A percentile compares a stretch with the other conserved stretches of the same genome.
Evolutionary conservation across 2,888 invertebrate species (phyloP).

Genomic region (Acanthosepion pharaonis): DNA sequence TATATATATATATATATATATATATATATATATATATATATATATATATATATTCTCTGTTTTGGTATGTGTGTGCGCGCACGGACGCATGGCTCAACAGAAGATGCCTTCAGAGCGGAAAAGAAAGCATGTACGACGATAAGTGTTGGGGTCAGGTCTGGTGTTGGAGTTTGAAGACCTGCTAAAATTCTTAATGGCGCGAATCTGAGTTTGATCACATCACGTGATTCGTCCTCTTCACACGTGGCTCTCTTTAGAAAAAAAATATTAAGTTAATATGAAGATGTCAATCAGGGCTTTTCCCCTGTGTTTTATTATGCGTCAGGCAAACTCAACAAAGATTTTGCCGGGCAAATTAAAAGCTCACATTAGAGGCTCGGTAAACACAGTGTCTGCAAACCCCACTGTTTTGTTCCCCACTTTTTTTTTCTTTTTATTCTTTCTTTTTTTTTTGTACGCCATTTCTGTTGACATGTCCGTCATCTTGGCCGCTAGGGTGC

Average conservation of each 20-base stretch:
- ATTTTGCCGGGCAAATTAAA: neutral
- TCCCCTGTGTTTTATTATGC: neutral
- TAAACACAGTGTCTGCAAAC: neutral
- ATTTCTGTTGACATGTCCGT: neutral
- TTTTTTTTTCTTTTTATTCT: neutral
- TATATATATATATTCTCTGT: no score
- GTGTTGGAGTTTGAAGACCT: neutral
- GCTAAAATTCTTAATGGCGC: neutral
- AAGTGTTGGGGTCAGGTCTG: no score
- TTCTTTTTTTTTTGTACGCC: neutral
- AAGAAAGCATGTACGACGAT: no score
- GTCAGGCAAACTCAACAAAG: neutral
- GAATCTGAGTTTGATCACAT: neutral
- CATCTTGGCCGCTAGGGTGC: neutral
- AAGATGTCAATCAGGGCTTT: neutral
- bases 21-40: no score
- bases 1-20: no score
- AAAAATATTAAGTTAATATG: neutral
- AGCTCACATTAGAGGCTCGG: slow-evolving; percentile 17
- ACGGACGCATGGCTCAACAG: no score
- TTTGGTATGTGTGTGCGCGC: no score
- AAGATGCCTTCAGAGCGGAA: no score
- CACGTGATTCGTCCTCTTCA: neutral
- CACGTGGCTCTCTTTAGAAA: neutral
- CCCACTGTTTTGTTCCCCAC: neutral